phyloP scores from a whole-genome alignment of 1,140 invertebrate genomes.

The Caerostris extrusa region DNA sequence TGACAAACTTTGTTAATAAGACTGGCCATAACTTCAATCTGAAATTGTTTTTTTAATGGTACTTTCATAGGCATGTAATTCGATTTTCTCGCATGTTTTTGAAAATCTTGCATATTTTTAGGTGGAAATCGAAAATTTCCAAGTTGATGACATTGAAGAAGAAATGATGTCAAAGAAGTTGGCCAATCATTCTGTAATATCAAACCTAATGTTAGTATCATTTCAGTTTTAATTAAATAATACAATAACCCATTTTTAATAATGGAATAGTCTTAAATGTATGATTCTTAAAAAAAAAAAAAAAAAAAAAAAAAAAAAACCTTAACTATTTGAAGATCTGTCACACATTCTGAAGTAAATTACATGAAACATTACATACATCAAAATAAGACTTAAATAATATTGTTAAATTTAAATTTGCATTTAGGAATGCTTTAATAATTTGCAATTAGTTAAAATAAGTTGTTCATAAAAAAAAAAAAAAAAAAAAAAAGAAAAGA shows the following conservation, averaged over 20 bases:
- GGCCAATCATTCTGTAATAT: background rate
- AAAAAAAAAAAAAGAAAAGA: no score
- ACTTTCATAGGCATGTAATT: conserved; percentile 2
- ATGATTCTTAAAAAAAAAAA: no score
- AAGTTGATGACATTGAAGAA: background rate
- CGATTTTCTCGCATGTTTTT: background rate
- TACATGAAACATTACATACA: no score
- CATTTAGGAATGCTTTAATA: no score
- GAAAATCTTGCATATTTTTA: background rate
- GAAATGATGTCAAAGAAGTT: background rate
- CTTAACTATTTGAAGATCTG: background rate
- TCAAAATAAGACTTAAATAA: no score
- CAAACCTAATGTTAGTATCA: no score
- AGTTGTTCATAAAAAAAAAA: no score
- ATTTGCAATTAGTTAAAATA: no score
- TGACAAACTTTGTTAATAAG: conserved; percentile 6
- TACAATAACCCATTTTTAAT: background rate
- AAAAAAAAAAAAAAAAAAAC: no score
- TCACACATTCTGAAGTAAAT: no score
- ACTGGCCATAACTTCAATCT: conserved; percentile 9
- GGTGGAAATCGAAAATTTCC: conserved; percentile 34
- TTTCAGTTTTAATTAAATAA: no score
- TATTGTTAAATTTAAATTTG: no score
- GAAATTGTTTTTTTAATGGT: conserved; percentile 12
- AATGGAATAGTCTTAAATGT: background rate